Evolutionary conservation across 2,888 invertebrate genomes (phyloP).

Genomic region (Scaptomyza caliginosa): DNA sequence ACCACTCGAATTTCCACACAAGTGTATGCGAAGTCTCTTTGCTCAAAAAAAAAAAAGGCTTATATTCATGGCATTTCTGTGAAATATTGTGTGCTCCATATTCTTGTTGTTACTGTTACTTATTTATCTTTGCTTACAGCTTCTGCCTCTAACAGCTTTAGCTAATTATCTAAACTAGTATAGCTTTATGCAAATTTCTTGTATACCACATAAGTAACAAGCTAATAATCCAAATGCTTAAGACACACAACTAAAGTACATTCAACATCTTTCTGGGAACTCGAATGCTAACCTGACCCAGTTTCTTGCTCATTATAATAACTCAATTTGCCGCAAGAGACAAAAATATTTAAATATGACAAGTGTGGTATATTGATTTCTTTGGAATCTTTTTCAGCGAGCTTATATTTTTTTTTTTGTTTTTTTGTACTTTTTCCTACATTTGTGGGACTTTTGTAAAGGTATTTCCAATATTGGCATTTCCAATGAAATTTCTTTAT

Average conservation of each 20-base stretch:
- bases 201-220: too few relatives aligned
- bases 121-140: background rate
- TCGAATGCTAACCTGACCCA: background rate
- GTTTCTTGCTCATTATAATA: background rate
- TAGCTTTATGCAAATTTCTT: background rate
- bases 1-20: slow-evolving; percentile 26
- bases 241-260: too few relatives aligned
- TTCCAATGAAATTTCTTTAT: slow-evolving; percentile 13
- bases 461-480: slow-evolving; percentile 14
- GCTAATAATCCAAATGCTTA: too few relatives aligned
- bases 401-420: background rate
- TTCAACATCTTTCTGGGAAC: background rate
- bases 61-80: background rate
- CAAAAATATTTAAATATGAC: background rate
- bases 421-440: background rate
- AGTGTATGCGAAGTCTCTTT: background rate
- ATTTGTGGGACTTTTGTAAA: background rate
- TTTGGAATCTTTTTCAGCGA: background rate
- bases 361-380: background rate
- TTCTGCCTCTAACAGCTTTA: too few relatives aligned
- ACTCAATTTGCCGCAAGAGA: background rate
- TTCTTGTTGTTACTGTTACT: too few relatives aligned
- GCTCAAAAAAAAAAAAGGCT: slow-evolving; percentile 1
- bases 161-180: too few relatives aligned
- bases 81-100: background rate